Percentiles rank a stretch among this genome's conserved stretches.
phyloP scores from a whole-genome alignment of 2,888 invertebrate genomes.

The Tinea semifulvella region DNA sequence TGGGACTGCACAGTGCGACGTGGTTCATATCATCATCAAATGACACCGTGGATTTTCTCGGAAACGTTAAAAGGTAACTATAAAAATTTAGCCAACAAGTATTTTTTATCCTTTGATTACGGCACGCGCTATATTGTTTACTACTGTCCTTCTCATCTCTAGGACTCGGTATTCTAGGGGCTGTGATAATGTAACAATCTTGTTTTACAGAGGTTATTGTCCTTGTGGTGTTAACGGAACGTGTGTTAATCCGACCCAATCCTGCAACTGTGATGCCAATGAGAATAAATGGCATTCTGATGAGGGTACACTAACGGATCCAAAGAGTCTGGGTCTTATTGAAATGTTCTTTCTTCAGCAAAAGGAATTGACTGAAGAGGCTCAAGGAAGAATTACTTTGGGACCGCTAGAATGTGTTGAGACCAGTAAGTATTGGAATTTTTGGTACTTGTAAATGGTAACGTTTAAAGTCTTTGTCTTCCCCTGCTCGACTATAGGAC shows the following conservation, averaged over 20 bases:
- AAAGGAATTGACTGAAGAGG: conserved; percentile 81
- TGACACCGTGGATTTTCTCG: conserved; percentile 83
- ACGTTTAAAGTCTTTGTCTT: too few relatives aligned
- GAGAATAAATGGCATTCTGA: conserved; percentile 90
- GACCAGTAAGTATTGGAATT: conserved; percentile 86
- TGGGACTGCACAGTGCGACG: conserved; percentile 86
- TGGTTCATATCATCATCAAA: conserved; percentile 89
- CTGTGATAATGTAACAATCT: too few relatives aligned
- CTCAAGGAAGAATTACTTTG: conserved; percentile 86
- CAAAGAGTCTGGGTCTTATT: conserved; percentile 86
- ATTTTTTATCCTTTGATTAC: too few relatives aligned
- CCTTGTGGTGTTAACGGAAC: conserved; percentile 81
- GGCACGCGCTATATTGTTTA: too few relatives aligned
- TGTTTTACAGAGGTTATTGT: conserved; percentile 75
- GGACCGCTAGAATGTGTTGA: conserved; percentile 94
- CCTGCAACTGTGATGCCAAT: conserved; percentile 91
- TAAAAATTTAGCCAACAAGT: too few relatives aligned
- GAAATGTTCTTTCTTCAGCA: conserved; percentile 92
- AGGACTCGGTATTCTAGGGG: too few relatives aligned
- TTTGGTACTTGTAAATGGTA: background rate
- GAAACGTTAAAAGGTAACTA: conserved; percentile 78
- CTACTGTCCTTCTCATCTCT: too few relatives aligned
- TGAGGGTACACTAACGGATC: conserved; percentile 83
- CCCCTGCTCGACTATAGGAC: too few relatives aligned
- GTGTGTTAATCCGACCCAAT: conserved; percentile 81